These are phyloP conservation scores for Dicrostonyx torquatus DNA, from an alignment of 2,797 vertebrate species.

Conservation along the genomic window DNA sequence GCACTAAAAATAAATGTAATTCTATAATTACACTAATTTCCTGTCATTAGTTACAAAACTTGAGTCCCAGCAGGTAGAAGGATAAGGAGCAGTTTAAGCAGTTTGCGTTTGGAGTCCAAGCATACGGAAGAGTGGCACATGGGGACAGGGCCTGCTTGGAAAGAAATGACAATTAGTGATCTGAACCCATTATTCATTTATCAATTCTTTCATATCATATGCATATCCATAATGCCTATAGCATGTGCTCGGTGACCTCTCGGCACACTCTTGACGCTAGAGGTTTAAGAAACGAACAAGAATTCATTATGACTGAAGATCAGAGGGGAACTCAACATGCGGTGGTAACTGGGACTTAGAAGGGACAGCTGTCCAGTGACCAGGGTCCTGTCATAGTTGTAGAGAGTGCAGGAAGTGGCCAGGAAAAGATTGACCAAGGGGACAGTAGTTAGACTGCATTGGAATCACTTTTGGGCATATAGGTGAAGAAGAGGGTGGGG, in stretches of 20 bases:
- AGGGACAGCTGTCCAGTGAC: not conserved
- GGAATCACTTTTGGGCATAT: not conserved
- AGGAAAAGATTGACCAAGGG: not conserved
- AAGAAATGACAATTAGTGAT: not conserved
- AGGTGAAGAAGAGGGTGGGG: not conserved
- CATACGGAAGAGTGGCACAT: not conserved
- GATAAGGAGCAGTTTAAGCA: not conserved
- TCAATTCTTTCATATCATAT: not conserved
- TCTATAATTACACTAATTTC: slow-evolving; percentile 83
- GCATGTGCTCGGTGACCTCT: not conserved
- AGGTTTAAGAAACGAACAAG: not conserved
- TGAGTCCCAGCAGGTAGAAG: not conserved
- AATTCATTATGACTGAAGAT: not conserved
- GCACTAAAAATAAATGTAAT: slow-evolving; percentile 84
- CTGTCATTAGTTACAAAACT: slow-evolving; percentile 80
- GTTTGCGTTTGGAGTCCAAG: slow-evolving; percentile 10
- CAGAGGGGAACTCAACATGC: not conserved
- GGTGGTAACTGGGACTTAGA: not conserved
- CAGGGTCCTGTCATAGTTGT: not conserved
- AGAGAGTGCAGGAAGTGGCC: not conserved
- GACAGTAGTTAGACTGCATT: not conserved
- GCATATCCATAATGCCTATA: not conserved
- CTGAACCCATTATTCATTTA: not conserved
- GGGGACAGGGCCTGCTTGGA: not conserved
- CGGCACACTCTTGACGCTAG: not conserved